Conservation (phyloP, 2,113 vertebrate species). For the Pachycephala philippinensis region DNA sequence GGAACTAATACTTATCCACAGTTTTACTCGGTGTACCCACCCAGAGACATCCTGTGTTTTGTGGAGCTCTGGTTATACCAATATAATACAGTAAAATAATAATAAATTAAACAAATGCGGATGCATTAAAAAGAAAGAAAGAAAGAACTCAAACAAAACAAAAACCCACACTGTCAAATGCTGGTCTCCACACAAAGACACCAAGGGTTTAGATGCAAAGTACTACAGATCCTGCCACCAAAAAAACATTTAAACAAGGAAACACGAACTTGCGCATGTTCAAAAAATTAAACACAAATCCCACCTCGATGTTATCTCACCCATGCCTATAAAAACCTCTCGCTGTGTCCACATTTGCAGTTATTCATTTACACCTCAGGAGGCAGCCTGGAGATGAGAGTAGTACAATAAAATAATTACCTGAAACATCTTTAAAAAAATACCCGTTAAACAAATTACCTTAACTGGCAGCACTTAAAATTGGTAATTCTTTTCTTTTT, state of each 20-base stretch:
- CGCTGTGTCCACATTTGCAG: conserved; percentile 35
- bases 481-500: conserved; percentile 41
- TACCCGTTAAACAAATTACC: conserved; percentile 79
- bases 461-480: conserved; percentile 72
- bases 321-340: background rate
- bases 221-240: conserved; percentile 56
- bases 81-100: conserved; percentile 60
- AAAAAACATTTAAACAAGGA: conserved; percentile 42
- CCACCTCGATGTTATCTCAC: conserved; percentile 51
- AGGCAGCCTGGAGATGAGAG: conserved; percentile 69
- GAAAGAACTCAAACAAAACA: background rate
- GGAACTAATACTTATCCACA: conserved; percentile 53
- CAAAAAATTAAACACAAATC: conserved; percentile 54
- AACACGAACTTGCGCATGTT: background rate
- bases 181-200: conserved; percentile 50
- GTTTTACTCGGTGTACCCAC: conserved; percentile 43
- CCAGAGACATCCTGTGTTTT: conserved; percentile 43
- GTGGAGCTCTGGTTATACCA: conserved; percentile 20
- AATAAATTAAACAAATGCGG: conserved; percentile 72
- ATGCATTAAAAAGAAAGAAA: background rate
- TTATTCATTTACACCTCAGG: conserved; percentile 54
- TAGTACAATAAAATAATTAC: conserved; percentile 74
- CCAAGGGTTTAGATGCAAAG: conserved; percentile 59
- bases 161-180: conserved; percentile 51
- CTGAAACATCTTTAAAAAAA: conserved; percentile 72